Conservation (phyloP, 1,140 invertebrate species). For the Drosophila lacertosa region DNA sequence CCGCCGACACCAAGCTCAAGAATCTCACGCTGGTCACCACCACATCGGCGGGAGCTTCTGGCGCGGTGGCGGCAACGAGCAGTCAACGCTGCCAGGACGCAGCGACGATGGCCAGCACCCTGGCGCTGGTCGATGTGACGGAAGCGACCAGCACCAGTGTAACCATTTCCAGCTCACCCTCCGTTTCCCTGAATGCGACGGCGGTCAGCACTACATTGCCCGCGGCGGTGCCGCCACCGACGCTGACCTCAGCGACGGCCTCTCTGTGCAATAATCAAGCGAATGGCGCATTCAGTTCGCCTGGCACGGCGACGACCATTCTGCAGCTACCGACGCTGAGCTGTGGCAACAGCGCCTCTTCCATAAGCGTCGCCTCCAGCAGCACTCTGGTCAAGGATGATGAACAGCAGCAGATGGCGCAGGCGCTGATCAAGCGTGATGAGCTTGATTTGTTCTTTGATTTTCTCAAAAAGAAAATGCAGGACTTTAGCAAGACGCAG, state of each 20-base stretch:
- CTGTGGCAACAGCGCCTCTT: neutral
- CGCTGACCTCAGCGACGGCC: neutral
- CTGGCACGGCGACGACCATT: constrained; percentile 59
- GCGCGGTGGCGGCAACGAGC: neutral
- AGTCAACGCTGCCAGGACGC: constrained; percentile 21
- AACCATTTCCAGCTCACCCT: constrained; percentile 66
- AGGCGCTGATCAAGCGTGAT: constrained; percentile 63
- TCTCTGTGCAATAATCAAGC: constrained; percentile 32
- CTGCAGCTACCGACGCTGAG: constrained; percentile 60
- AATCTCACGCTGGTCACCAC: constrained; percentile 77
- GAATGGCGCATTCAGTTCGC: constrained; percentile 50
- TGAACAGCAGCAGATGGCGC: constrained; percentile 40
- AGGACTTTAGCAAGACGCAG: constrained; percentile 72
- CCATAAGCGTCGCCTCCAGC: constrained; percentile 60
- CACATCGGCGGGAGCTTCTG: constrained; percentile 29
- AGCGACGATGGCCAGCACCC: constrained; percentile 32
- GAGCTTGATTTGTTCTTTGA: constrained; percentile 81
- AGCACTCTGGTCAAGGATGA: constrained; percentile 67
- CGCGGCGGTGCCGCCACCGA: constrained; percentile 9
- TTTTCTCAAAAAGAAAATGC: constrained; percentile 81
- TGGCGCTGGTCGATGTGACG: constrained; percentile 65
- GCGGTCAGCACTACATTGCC: constrained; percentile 57
- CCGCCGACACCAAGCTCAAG: constrained; percentile 67
- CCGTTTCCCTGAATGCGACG: constrained; percentile 41
- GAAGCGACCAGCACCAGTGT: constrained; percentile 73